Percentiles rank a stretch among this genome's conserved stretches.
Conservation (phyloP, 2,888 invertebrate species). For the Chironomus riparius region DNA sequence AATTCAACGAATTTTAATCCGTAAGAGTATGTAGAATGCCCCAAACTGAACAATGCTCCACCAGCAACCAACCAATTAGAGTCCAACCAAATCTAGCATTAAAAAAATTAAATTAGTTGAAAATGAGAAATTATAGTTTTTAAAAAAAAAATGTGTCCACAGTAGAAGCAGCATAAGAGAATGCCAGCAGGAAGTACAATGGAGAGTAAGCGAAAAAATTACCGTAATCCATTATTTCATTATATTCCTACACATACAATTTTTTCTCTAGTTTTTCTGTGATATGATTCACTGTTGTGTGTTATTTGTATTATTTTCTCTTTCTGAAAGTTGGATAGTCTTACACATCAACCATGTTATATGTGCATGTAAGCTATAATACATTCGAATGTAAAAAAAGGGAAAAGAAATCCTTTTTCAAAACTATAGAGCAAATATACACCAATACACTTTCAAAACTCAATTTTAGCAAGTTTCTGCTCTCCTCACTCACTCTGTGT, state of each 20-base stretch:
- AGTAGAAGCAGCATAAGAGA: neutral
- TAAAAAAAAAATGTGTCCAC: too few relatives aligned
- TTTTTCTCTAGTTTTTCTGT: neutral
- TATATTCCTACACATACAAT: neutral
- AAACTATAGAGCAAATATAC: neutral
- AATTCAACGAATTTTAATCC: too few relatives aligned
- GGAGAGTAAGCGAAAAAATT: conserved; percentile 22
- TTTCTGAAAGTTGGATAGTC: neutral
- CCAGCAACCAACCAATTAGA: too few relatives aligned
- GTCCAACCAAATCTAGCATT: too few relatives aligned
- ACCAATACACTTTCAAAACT: neutral
- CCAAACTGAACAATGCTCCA: too few relatives aligned
- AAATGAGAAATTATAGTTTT: conserved; percentile 25
- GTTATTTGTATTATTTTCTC: too few relatives aligned
- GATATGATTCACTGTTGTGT: neutral
- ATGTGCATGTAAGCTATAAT: neutral
- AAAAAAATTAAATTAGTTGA: conserved; percentile 23
- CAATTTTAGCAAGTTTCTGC: neutral
- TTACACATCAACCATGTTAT: neutral
- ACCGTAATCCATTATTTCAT: conserved; percentile 22
- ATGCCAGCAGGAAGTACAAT: conserved; percentile 11
- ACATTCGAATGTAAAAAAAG: neutral
- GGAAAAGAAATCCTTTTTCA: neutral
- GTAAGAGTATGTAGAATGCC: too few relatives aligned
- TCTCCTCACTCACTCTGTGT: neutral